Percentiles rank a stretch among this genome's conserved stretches.
Evolutionary conservation across 92 coral and sea anemone species (phyloP).

Genomic region (Umimayanthus kanabou): DNA sequence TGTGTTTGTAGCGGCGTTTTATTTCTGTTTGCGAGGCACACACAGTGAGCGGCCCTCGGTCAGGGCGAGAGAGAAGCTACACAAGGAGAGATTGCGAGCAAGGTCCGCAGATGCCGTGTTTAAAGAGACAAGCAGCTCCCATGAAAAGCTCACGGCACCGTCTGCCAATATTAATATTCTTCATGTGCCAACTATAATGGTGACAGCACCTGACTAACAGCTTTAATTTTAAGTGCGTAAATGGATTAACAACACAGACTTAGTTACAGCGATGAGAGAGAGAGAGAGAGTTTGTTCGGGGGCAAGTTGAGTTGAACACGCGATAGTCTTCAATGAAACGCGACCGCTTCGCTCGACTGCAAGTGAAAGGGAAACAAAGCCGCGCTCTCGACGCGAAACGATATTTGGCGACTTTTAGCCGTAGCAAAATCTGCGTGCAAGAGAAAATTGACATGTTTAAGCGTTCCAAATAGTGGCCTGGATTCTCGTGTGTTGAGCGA

Average conservation of each 20-base stretch:
- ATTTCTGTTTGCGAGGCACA: constrained; percentile 8
- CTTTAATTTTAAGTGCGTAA: not conserved
- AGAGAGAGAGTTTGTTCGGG: not conserved
- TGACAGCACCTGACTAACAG: constrained; percentile 24
- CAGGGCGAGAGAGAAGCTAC: constrained; percentile 1
- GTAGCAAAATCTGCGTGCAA: not conserved
- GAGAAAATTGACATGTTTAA: not conserved
- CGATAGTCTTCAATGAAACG: not conserved
- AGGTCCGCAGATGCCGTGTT: not conserved
- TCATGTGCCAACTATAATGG: constrained; percentile 21
- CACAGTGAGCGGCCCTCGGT: constrained; percentile 32
- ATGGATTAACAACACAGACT: not conserved
- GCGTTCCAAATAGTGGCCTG: not conserved
- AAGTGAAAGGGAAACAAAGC: not conserved
- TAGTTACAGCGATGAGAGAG: not conserved
- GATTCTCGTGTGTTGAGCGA: not conserved
- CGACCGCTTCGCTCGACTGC: not conserved
- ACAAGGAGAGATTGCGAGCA: not conserved
- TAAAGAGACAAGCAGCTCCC: not conserved
- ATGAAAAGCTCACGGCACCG: not conserved
- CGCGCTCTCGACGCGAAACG: not conserved
- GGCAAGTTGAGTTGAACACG: not conserved
- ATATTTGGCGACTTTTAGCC: not conserved
- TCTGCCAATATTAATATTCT: not conserved
- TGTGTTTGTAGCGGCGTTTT: constrained; percentile 22